Evolutionary conservation across 2,888 invertebrate species (phyloP).

Genomic region (Serrognathus titanus): DNA sequence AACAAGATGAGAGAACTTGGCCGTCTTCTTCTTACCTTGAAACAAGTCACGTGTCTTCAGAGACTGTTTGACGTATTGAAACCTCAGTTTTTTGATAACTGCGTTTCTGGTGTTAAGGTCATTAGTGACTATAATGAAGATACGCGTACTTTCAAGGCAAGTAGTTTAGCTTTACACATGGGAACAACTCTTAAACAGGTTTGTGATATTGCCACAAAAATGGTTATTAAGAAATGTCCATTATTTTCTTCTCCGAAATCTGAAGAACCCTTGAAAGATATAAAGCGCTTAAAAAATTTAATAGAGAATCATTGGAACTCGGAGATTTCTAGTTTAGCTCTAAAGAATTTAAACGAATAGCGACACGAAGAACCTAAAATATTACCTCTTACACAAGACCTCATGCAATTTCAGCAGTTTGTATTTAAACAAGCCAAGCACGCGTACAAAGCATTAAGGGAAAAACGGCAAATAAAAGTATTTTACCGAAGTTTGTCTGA

Average conservation of each 20-base stretch:
- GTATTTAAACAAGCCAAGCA: slow-evolving; percentile 12
- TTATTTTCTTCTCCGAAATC: slow-evolving; percentile 4
- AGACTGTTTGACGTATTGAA: slow-evolving; percentile 12
- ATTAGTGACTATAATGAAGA: slow-evolving; percentile 20
- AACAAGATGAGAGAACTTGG: slow-evolving; percentile 26
- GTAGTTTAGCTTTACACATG: slow-evolving; percentile 25
- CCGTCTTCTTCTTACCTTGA: slow-evolving; percentile 12
- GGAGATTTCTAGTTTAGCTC: slow-evolving; percentile 16
- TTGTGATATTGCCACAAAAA: slow-evolving; percentile 20
- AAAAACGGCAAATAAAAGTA: neutral
- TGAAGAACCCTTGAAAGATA: slow-evolving; percentile 16
- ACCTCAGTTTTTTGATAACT: slow-evolving; percentile 17
- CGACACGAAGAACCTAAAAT: slow-evolving; percentile 17
- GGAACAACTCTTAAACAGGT: slow-evolving; percentile 24
- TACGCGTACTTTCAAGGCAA: slow-evolving; percentile 18
- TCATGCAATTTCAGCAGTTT: slow-evolving; percentile 17
- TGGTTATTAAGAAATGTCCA: slow-evolving; percentile 20
- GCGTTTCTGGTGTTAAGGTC: slow-evolving; percentile 18
- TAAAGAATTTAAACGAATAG: slow-evolving; percentile 14
- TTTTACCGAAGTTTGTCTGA: slow-evolving; percentile 1
- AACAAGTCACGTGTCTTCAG: slow-evolving; percentile 9
- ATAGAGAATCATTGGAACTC: slow-evolving; percentile 14
- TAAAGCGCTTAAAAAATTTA: slow-evolving; percentile 12
- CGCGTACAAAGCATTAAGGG: neutral
- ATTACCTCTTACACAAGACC: slow-evolving; percentile 16